phyloP scores from a whole-genome alignment of 2,113 vertebrate genomes.

The Bucco capensis region DNA sequence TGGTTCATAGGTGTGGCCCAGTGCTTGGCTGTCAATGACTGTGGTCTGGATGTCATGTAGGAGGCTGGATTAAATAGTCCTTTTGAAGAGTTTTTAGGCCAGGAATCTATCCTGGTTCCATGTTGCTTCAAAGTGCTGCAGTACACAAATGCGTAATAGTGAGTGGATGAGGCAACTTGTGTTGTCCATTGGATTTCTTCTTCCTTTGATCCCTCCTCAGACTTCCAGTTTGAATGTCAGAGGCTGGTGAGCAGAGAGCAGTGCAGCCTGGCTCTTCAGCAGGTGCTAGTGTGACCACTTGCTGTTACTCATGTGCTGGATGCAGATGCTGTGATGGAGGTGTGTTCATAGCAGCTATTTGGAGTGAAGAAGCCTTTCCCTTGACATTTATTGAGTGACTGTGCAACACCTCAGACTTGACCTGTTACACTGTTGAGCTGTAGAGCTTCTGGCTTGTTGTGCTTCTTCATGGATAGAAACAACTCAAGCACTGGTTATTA shows the following conservation, averaged over 20 bases:
- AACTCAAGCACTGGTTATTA: not conserved
- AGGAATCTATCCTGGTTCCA: not conserved
- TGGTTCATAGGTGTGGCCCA: not conserved
- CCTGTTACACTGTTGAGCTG: not conserved
- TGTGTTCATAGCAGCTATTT: not conserved
- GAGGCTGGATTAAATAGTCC: not conserved
- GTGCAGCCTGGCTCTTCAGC: not conserved
- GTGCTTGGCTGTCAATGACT: not conserved
- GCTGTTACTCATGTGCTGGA: not conserved
- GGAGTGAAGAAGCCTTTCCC: not conserved
- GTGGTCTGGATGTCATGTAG: not conserved
- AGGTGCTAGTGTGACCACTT: not conserved
- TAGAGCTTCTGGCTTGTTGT: not conserved
- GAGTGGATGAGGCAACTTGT: not conserved
- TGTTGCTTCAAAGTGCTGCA: not conserved
- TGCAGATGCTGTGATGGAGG: accelerated
- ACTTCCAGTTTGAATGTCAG: not conserved
- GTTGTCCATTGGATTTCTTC: not conserved
- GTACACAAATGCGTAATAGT: not conserved
- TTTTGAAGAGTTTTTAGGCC: not conserved
- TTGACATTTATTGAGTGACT: not conserved
- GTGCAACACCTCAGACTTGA: not conserved
- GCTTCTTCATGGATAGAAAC: not conserved
- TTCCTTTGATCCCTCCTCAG: not conserved
- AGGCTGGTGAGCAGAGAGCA: not conserved